Percentiles rank a stretch among this genome's conserved stretches.
phyloP scores from a whole-genome alignment of 2,888 invertebrate genomes.

The Ashinkailepas kermadecensis region DNA sequence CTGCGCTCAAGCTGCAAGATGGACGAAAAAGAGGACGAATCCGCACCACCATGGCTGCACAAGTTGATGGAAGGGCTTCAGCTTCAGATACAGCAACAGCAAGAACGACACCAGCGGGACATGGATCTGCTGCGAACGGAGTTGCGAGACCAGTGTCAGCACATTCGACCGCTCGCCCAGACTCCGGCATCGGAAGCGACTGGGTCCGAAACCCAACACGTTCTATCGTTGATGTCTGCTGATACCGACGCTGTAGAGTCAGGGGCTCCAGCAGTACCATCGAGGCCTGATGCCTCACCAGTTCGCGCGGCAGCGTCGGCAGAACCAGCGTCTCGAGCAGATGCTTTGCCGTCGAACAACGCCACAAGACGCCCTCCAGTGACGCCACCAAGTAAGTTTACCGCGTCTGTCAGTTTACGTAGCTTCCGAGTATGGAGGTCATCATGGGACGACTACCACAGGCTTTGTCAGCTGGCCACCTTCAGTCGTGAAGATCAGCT shows the following conservation, averaged over 20 bases:
- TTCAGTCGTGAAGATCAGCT: no score
- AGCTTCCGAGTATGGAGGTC: no score
- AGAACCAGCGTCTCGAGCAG: background rate
- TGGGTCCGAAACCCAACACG: background rate
- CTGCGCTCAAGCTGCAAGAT: no score
- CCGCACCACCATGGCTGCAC: no score
- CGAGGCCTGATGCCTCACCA: background rate
- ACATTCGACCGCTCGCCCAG: background rate
- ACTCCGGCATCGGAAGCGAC: background rate
- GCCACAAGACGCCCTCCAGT: background rate
- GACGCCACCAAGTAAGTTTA: background rate
- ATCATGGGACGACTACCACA: background rate
- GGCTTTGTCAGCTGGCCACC: background rate
- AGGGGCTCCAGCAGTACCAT: background rate
- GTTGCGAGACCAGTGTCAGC: no score
- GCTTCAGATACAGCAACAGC: no score
- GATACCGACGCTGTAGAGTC: background rate
- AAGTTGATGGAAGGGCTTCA: no score
- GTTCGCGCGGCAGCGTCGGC: background rate
- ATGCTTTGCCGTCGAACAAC: background rate
- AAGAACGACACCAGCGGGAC: no score
- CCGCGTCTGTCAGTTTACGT: background rate
- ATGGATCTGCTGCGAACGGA: no score
- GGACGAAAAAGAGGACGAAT: no score
- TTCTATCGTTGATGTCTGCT: background rate